A percentile compares a stretch with the other conserved stretches of the same genome.
Evolutionary conservation across 2,113 vertebrate genomes (phyloP).

Genomic region (Microcebus tavaratra): DNA sequence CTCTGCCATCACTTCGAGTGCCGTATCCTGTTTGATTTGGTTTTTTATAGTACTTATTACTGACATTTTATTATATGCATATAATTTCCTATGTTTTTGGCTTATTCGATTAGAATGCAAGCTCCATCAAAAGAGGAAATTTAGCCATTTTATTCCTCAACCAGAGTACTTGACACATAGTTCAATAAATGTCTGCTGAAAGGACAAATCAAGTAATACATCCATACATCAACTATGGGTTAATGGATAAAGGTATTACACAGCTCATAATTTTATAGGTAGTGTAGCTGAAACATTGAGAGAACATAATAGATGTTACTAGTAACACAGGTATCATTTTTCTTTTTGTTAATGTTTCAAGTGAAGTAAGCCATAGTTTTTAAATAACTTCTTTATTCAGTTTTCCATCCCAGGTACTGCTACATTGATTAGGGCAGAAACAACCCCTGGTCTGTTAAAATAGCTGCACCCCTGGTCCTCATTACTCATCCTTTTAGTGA

Average conservation of each 20-base stretch:
- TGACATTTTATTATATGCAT: neutral
- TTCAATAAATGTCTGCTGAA: neutral
- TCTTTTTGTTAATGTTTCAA: neutral
- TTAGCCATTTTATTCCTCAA: neutral
- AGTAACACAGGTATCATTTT: neutral
- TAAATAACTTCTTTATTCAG: neutral
- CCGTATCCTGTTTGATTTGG: neutral
- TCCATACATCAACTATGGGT: neutral
- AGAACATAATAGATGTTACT: neutral
- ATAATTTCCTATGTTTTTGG: neutral
- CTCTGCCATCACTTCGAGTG: neutral
- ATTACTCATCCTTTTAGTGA: neutral
- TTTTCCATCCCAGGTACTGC: neutral
- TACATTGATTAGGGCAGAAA: neutral
- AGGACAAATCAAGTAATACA: neutral
- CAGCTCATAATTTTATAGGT: neutral
- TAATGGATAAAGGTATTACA: neutral
- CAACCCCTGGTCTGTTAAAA: neutral
- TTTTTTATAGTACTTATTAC: neutral
- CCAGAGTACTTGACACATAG: neutral
- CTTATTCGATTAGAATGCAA: neutral
- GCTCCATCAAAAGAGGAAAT: neutral
- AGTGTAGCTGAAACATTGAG: neutral
- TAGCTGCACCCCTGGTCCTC: neutral
- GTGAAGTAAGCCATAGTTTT: neutral